Evolutionary conservation across 2,888 invertebrate genomes (phyloP), one percentile per base, ranked within the genome.

Genomic region (Morpho achilles): DNA sequence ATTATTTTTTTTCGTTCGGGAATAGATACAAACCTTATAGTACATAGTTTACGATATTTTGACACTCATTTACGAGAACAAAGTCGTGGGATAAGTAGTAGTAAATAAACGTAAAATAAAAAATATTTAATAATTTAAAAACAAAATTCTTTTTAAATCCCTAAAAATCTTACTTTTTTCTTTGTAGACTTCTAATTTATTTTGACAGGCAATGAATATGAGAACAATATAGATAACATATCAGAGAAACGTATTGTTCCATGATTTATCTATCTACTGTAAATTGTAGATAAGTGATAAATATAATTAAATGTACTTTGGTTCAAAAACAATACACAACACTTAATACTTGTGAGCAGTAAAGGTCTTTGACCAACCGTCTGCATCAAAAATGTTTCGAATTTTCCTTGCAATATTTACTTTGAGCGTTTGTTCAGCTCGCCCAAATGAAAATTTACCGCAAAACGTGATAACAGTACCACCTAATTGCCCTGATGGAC

Each of bases 381-480:
- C 48, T 23, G 16, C 41, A 16, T n/a, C 32, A 16, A 32, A 61
- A 45, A 63, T 63, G 63, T 42, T 59, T 48, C 40, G 9, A 3
- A 8, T 45, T 23, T n/a, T 58, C 8, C 3, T 58, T 23, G 39
- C 59, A 22, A 9, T 61, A 40, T 49, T 53, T 51, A 16, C 52
- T 49, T 42, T 59, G n/a, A 48, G 50, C 44, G 45, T 56, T 23
- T 53, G 53, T 16, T 56, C 40, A 5, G 61, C 56, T 9, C 48
- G 22, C 9, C 51, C 58, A 4, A 9, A 48, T 40, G 39, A 10
- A 7, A 6, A 23, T 9, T 22, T 7, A 8, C 50, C 51, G 42
- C 48, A 46, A 32, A 69, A 66, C 58, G 63, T 72, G 8, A 63
- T 73, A 3, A 72, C 74, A 0, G 72, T 71, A 0, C 73, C 73